Conservation (phyloP, 2,888 invertebrate genomes). For the Drosophila maculinotata region DNA sequence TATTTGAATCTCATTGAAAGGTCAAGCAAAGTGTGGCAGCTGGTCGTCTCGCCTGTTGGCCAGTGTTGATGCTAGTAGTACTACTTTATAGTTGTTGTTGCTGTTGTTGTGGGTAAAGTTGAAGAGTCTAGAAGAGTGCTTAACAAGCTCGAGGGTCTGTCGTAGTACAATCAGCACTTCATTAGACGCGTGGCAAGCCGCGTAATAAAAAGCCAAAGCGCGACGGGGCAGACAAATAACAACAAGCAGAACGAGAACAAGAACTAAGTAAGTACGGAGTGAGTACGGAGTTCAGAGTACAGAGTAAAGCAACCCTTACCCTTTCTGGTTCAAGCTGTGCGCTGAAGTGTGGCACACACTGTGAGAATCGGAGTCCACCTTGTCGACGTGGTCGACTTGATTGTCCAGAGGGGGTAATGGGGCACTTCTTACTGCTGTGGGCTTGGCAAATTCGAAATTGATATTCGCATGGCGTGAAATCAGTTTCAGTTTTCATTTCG, state of each 20-base stretch:
- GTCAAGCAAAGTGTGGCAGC: conserved; percentile 80
- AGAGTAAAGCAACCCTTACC: conserved; percentile 18
- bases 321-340: conserved; percentile 48
- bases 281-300: no score
- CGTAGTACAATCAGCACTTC: conserved; percentile 73
- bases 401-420: conserved; percentile 15
- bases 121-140: conserved; percentile 42
- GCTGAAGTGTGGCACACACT: conserved; percentile 35
- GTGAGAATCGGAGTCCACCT: conserved; percentile 14
- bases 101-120: conserved; percentile 27
- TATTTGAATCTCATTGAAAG: conserved; percentile 76
- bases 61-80: conserved; percentile 7
- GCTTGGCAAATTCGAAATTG: conserved; percentile 82
- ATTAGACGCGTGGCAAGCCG: conserved; percentile 80
- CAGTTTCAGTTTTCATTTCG: conserved; percentile 67
- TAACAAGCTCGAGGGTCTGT: conserved; percentile 35
- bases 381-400: conserved; percentile 10
- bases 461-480: conserved; percentile 81
- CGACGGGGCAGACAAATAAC: conserved; percentile 48
- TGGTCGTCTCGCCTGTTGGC: conserved; percentile 16
- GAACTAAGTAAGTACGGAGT: conserved; percentile 9
- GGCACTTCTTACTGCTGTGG: conserved; percentile 35
- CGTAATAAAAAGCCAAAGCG: conserved; percentile 48
- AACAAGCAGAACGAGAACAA: conserved; percentile 16
- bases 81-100: conserved; percentile 15